A percentile compares a stretch with the other conserved stretches of the same genome.
These are phyloP conservation scores for Aegotheles bennettii DNA, from an alignment of 2,113 vertebrate genomes.

Conservation along the genomic window DNA sequence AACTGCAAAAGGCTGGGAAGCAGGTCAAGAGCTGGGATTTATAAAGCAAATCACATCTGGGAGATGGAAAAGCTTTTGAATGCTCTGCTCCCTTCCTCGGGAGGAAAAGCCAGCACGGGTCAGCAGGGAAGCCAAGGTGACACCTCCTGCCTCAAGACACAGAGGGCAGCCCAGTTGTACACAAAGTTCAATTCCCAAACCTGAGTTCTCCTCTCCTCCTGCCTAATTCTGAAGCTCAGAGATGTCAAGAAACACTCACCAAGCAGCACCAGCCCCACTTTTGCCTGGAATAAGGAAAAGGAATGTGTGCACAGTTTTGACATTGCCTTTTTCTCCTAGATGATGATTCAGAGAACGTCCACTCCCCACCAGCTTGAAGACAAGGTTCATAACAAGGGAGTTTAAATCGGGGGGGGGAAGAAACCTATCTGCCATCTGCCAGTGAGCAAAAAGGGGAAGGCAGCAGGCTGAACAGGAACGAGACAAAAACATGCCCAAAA, in stretches of 20 bases:
- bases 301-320: not conserved
- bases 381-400: not conserved
- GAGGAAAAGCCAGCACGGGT: not conserved
- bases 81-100: not conserved
- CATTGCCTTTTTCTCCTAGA: not conserved
- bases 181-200: not conserved
- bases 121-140: not conserved
- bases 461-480: not conserved
- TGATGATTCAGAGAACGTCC: not conserved
- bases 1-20: not conserved
- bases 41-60: not conserved
- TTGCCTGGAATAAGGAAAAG: not conserved
- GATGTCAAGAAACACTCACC: not conserved
- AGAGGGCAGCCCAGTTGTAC: not conserved
- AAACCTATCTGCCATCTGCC: not conserved
- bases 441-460: not conserved
- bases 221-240: not conserved
- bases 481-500: not conserved
- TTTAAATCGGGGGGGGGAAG: not conserved
- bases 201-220: not conserved
- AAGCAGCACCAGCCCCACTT: not conserved
- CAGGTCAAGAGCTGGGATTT: not conserved
- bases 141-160: not conserved
- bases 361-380: not conserved
- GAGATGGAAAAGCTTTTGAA: not conserved